Base-by-base conservation (phyloP, 2,797 vertebrate species). In the Orestias chungarensis region DNA sequence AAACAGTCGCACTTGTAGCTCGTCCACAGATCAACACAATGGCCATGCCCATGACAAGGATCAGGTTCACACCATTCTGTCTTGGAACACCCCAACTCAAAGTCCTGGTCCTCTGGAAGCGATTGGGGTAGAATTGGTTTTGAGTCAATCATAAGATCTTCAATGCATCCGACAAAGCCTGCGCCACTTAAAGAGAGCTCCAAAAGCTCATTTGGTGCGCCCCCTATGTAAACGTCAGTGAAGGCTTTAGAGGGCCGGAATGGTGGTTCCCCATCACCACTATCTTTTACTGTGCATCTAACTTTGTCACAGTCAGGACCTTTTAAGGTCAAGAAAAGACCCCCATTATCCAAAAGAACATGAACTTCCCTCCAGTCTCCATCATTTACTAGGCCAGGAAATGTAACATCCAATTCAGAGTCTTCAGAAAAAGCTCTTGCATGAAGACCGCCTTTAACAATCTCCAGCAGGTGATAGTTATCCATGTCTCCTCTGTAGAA, bases 1-100 rank as follows among this genome's bases (percentile, higher is more conserved):
- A 89, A 68, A 68, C 97, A 99, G 88, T 95, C 88, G 0, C 97
- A 99, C 12, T 15, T 89, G 80, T 95, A 97, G 82, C 87, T 91
- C 59, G 92, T 94, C 97, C 97, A 99, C n/a, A 96, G 93, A 85
- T 99, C 97, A 54, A 96, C 80, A 0, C 97, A 99, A 23, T 29
- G 81, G 33, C 96, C 97, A 0, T 92, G 89, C 0, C 95, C 92
- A 20, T 69, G 72, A 83, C 97, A 99, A 46, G 96, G 96, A 61
- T 93, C 90, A 2, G 92, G 85, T 2, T 88, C 67, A 71, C 97
- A 99, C 95, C 95, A 96, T 44, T 97, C 96, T 0, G 75, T 96
- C 75, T 93, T 96, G 43, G 84, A 88, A 29, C 97, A 99, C 62
- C 96, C 97, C 62, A 79, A 80, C 68, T 84, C 86, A 44, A 87